Conservation (phyloP, 2,797 vertebrate species). For the Peromyscus eremicus region DNA sequence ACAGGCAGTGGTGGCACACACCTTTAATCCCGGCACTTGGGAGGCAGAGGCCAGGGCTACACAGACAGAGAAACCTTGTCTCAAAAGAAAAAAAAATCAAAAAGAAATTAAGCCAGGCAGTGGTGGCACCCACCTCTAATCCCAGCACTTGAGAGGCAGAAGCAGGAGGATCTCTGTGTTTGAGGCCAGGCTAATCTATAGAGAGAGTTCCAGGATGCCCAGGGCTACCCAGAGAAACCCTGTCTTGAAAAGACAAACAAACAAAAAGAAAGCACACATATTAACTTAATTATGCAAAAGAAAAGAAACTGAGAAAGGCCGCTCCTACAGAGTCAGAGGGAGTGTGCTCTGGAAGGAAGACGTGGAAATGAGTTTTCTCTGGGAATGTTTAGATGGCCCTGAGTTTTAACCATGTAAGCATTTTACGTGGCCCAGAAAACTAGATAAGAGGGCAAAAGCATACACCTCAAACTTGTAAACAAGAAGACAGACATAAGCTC, state of each 20-base stretch:
- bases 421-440: constrained; percentile 41
- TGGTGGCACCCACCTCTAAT: background rate
- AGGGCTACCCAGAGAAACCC: background rate
- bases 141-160: background rate
- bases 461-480: background rate
- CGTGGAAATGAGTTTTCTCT: background rate
- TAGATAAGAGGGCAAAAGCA: constrained; percentile 45
- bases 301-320: background rate
- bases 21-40: no score
- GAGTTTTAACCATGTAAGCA: constrained; percentile 13
- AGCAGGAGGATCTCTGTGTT: no score
- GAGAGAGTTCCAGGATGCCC: background rate
- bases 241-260: background rate
- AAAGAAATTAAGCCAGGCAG: background rate
- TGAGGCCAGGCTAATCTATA: background rate
- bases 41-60: background rate
- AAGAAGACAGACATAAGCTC: constrained; percentile 22
- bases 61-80: no score
- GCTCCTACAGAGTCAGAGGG: background rate
- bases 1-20: background rate
- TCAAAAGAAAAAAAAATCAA: no score
- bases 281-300: constrained; percentile 45
- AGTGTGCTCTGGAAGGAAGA: background rate
- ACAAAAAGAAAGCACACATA: background rate
- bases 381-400: background rate